phyloP scores from a whole-genome alignment of 2,888 invertebrate species.

The Apodemia mormo region DNA sequence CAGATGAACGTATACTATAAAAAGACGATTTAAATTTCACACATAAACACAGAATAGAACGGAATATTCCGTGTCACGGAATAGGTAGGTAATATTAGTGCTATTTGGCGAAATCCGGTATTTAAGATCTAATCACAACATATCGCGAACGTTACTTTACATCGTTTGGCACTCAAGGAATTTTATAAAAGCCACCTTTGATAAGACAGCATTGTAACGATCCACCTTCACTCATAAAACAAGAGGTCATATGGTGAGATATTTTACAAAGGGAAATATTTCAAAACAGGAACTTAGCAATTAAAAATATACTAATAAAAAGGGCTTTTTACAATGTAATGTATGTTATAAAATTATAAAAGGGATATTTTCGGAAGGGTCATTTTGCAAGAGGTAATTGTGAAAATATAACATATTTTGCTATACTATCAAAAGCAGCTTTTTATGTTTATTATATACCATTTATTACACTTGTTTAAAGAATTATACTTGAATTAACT shows the following conservation, averaged over 20 bases:
- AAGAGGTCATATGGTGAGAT: no score
- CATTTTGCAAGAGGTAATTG: no score
- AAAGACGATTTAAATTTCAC: background rate
- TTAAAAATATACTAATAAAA: no score
- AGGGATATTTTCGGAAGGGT: no score
- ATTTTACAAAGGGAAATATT: no score
- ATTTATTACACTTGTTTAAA: background rate
- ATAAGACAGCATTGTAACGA: background rate
- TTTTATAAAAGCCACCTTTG: background rate
- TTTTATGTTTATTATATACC: background rate
- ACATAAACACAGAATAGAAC: background rate
- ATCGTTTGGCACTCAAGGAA: slow-evolving; percentile 4
- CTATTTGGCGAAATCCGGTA: background rate
- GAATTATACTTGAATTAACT: background rate
- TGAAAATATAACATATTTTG: background rate
- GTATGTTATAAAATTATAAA: no score
- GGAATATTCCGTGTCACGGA: background rate
- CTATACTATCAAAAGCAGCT: background rate
- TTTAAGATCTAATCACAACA: background rate
- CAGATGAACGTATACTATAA: background rate
- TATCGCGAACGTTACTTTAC: slow-evolving; percentile 1
- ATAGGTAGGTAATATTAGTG: background rate
- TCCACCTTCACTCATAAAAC: no score
- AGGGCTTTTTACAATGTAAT: no score
- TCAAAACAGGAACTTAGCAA: no score